A percentile compares a stretch with the other conserved stretches of the same genome.
phyloP scores from a whole-genome alignment of 2,113 vertebrate genomes.

The Poeciliopsis prolifica region DNA sequence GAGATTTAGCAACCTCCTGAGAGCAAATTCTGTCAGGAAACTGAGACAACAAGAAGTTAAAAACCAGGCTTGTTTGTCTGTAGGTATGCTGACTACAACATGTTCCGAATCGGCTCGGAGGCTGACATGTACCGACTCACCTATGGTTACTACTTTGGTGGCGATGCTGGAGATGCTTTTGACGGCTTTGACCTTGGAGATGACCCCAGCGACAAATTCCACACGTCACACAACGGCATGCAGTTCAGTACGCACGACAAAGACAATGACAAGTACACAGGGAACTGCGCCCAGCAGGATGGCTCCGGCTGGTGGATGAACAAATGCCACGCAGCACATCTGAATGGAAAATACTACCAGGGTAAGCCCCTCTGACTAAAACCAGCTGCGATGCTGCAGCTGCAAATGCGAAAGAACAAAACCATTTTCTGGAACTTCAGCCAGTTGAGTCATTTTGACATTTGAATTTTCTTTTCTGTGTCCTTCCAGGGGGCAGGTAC shows the following conservation, averaged over 20 bases:
- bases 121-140: constrained; percentile 88
- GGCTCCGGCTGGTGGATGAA: constrained; percentile 99
- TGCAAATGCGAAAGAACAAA: not conserved
- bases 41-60: not conserved
- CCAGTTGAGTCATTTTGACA: not conserved
- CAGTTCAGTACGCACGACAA: constrained; percentile 91
- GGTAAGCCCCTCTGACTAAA: constrained; percentile 56
- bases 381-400: not conserved
- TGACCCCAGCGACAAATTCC: constrained; percentile 89
- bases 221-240: constrained; percentile 91
- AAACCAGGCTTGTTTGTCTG: not conserved
- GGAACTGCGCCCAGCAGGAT: constrained; percentile 92
- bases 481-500: constrained; percentile 86
- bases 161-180: constrained; percentile 92
- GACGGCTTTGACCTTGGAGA: constrained; percentile 88
- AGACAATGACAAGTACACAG: constrained; percentile 89
- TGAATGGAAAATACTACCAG: constrained; percentile 92
- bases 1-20: not conserved
- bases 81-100: constrained; percentile 90
- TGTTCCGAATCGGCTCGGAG: constrained; percentile 86
- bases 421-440: not conserved
- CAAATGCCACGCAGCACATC: constrained; percentile 91
- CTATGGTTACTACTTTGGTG: constrained; percentile 85
- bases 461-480: constrained; percentile 6
- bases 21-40: not conserved